Base-by-base conservation (phyloP, 92 coral and sea anemone species). In the Palythoa grandiflora region DNA sequence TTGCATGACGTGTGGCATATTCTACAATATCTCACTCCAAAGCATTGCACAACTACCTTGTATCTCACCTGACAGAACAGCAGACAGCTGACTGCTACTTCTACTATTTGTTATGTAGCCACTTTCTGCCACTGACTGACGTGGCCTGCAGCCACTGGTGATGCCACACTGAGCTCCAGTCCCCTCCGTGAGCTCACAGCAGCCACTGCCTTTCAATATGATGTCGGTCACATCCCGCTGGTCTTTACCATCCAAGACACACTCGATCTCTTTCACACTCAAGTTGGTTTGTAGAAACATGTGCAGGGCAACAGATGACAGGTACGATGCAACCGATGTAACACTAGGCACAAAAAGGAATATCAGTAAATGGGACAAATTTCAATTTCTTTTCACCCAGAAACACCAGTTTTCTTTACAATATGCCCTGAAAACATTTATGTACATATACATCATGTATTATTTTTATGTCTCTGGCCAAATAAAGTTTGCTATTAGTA, bases 201-300 rank as follows among this genome's bases (percentile, higher is more conserved):
- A 9, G 36, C 38, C 37, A 61, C 79, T 78, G 65, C n/a, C 83
- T 2, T 90, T 93, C 17, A 70, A 68, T 78, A 93, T 90, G 17
- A 93, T 73, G 15, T 95, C 96, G 14, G 86, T 19, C 20, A 95
- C 76, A 39, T 95, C 93, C 38, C 92, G 78, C 14, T 14, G 63
- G 52, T 95, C 98, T 13, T 73, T 71, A 11, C 98, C 96, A 14
- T 85, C 90, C 28, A 93, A 83, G 16, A 95, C 87, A 21, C 83
- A 28, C 75, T 89, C 92, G 81, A 95, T 95, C 63, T 93, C 95
- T 85, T 75, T 89, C 37, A 88, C 63, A 52, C 89, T 80, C 52
- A 95, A 79, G 84, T 80, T 85, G 68, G 92, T 95, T 83, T 95
- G 98, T 21, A 95, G 90, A 89, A 95, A 95, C 78, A 95, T 93